phyloP scores from a whole-genome alignment of 92 coral and sea anemone species.

The Siderastrea siderea region DNA sequence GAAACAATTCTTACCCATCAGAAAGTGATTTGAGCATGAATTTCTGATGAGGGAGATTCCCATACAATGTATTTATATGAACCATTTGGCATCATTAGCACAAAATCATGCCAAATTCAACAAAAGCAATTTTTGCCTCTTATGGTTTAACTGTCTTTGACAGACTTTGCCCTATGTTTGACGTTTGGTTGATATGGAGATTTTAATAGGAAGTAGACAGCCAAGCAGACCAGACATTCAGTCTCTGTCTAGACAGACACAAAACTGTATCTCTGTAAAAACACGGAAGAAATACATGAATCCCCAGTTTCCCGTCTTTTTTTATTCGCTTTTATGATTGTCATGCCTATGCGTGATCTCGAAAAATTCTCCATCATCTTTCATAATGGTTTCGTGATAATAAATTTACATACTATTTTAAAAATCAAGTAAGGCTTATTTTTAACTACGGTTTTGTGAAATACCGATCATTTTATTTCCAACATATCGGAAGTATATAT shows the following conservation, averaged over 20 bases:
- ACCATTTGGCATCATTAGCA: background rate
- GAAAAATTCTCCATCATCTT: background rate
- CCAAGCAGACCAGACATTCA: background rate
- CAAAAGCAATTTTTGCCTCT: background rate
- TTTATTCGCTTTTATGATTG: background rate
- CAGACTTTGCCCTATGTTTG: background rate
- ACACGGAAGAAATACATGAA: background rate
- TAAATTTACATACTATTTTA: background rate
- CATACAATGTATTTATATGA: background rate
- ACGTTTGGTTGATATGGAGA: constrained; percentile 7
- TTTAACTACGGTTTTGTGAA: constrained; percentile 22
- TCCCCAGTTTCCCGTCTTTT: background rate
- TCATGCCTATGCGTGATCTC: background rate
- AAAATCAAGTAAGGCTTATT: constrained; percentile 7
- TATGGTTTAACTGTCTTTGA: background rate
- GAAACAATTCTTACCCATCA: background rate
- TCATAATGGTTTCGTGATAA: background rate
- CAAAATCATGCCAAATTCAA: constrained; percentile 3
- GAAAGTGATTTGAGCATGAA: background rate
- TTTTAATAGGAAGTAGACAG: background rate
- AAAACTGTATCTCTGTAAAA: background rate
- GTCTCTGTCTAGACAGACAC: background rate
- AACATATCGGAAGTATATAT: background rate
- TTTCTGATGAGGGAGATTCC: background rate
- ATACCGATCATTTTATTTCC: constrained; percentile 16